Evolutionary conservation across 2,797 vertebrate genomes (phyloP).

Genomic region (Avahi laniger): DNA sequence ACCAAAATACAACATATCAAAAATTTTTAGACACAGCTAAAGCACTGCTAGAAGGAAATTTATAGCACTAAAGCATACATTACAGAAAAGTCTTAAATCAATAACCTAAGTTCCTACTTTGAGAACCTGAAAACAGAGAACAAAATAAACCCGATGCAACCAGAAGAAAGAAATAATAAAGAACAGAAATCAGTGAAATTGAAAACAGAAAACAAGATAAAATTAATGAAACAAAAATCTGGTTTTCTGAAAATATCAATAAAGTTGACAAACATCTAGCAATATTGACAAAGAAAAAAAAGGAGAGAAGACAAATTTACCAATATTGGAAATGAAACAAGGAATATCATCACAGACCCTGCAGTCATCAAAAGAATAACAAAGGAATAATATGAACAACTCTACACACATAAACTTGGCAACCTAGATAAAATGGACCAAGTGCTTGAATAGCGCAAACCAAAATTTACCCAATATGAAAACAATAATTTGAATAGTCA

Average conservation of each 20-base stretch:
- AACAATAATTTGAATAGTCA: constrained; percentile 8
- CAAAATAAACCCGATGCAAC: constrained; percentile 18
- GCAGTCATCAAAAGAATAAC: constrained; percentile 18
- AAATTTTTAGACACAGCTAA: background rate
- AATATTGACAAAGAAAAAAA: constrained; percentile 10
- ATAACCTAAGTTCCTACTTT: background rate
- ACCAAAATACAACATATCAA: background rate
- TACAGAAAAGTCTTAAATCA: background rate
- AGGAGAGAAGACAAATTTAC: background rate
- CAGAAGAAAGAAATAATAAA: constrained; percentile 32
- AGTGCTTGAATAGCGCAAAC: constrained; percentile 37
- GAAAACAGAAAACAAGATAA: constrained; percentile 50
- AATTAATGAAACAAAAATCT: constrained; percentile 45
- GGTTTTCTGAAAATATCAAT: constrained; percentile 48
- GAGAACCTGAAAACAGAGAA: background rate
- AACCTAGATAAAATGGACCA: constrained; percentile 9
- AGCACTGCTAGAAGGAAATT: background rate
- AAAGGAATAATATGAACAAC: background rate
- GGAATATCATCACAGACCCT: background rate
- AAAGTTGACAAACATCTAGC: constrained; percentile 27
- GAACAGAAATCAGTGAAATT: constrained; percentile 25
- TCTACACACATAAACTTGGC: constrained; percentile 6
- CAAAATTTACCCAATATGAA: constrained; percentile 26
- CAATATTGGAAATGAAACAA: background rate
- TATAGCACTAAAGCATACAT: background rate